Evolutionary conservation across 2,113 vertebrate species (phyloP).

Genomic region (Kryptolebias marmoratus): DNA sequence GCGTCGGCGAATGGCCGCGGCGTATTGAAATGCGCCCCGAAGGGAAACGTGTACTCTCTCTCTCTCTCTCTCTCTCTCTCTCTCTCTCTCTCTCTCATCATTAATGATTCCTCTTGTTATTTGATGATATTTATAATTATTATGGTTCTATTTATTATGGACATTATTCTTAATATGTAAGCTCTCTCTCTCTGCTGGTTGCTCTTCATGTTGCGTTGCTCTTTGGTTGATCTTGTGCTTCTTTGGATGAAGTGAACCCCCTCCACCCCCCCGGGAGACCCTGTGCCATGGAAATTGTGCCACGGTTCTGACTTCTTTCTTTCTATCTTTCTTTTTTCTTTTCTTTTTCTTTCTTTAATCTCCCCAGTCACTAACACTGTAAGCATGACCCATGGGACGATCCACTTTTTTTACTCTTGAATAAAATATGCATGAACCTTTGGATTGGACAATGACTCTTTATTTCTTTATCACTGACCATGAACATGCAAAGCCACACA

Average conservation of each 20-base stretch:
- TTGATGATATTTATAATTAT: constrained; percentile 77
- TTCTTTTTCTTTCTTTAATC: constrained; percentile 65
- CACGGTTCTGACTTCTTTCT: constrained; percentile 69
- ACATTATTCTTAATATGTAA: constrained; percentile 80
- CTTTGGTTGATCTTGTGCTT: constrained; percentile 81
- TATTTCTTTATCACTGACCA: constrained; percentile 24
- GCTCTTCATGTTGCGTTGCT: constrained; percentile 74
- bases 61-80: constrained; percentile 8
- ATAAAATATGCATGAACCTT: constrained; percentile 90
- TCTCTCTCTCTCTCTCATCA: constrained; percentile 70
- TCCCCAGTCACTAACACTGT: constrained; percentile 83
- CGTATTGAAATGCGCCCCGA: constrained; percentile 77
- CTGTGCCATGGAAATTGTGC: constrained; percentile 77
- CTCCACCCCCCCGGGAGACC: constrained; percentile 54
- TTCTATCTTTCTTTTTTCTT: constrained; percentile 48
- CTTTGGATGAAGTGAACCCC: constrained; percentile 77
- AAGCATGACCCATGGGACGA: constrained; percentile 86
- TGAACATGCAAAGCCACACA: background rate
- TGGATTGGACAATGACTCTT: constrained; percentile 61
- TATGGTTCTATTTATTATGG: constrained; percentile 80
- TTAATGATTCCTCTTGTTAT: constrained; percentile 80
- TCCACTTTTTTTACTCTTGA: constrained; percentile 88
- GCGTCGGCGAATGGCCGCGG: constrained; percentile 77
- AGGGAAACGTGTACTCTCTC: too few relatives aligned
- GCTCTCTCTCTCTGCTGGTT: constrained; percentile 77